Evolutionary conservation across 2,797 vertebrate species (phyloP).

Genomic region (Aldrovandia affinis): DNA sequence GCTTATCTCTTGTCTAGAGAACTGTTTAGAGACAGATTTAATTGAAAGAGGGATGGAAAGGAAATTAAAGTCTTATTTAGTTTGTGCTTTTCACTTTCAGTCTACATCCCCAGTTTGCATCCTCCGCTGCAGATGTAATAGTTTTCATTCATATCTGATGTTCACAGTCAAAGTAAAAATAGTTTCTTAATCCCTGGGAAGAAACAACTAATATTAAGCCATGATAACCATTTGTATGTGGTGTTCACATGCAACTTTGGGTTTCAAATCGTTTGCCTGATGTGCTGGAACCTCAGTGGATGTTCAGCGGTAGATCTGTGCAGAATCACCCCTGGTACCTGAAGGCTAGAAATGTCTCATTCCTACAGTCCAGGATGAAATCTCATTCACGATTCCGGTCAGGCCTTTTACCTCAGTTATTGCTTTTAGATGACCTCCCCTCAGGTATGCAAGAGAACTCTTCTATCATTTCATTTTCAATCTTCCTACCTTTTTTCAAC

Average conservation of each 20-base stretch:
- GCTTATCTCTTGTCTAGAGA: background rate
- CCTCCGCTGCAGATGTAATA: background rate
- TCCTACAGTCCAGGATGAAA: background rate
- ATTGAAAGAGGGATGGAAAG: background rate
- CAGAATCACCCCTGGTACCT: background rate
- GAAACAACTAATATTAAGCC: background rate
- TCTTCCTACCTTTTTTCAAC: conserved; percentile 4
- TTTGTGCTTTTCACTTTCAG: background rate
- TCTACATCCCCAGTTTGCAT: background rate
- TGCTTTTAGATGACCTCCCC: conserved; percentile 1
- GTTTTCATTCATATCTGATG: background rate
- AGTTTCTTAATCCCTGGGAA: background rate
- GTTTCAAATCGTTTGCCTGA: background rate
- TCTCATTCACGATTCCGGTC: background rate
- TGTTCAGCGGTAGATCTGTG: background rate
- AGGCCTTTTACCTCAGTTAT: background rate
- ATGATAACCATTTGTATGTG: background rate
- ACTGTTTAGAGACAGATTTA: background rate
- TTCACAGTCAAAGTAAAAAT: background rate
- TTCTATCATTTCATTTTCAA: background rate
- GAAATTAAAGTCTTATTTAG: background rate
- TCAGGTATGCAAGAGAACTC: background rate
- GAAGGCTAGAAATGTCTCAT: background rate
- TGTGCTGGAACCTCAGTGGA: background rate
- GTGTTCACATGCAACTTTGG: background rate